Evolutionary conservation across 2,888 invertebrate species (phyloP), one percentile per base, ranked within the genome.

Genomic region (Lochmaea crataegi): DNA sequence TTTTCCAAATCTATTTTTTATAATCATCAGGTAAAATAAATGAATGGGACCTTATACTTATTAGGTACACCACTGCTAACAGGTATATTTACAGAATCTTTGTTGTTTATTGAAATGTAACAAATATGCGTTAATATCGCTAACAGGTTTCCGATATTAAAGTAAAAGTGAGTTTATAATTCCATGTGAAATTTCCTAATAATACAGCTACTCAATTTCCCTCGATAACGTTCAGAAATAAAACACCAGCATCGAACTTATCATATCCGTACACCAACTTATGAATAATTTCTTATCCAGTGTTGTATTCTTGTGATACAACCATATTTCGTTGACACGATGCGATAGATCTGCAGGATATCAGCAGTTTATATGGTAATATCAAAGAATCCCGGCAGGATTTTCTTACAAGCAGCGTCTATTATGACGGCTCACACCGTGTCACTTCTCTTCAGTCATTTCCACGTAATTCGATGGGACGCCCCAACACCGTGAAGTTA

Each of bases 321-420:
- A n/a, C n/a, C n/a, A n/a, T n/a, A 69, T 56, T 45, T 48, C 66
- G 57, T 56, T 53, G 65, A 60, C 65, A 65, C 51, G 60, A 42
- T 61, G 56, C 26, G 65, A 65, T 65, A 65, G 45, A 74, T 66
- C 74, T 70, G 48, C 74, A 72, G 71, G 78, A 78, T 78, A 76
- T 78, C 77, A 74, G 75, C 76, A 74, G 77, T 79, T 78, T 78
- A 76, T 79, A 79, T 79, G 79, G 77, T 77, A 79, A 79, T 79
- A 68, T 65, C 68, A 73, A 38, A 38, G 32, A 7, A 38, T 38
- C 32, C 7, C 32, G 65, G 53, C 63, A 67, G 72, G 71, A 68
- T 72, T 72, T 75, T 75, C 73, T 68, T 75, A 53, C 71, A 58
- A 63, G 76, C 65, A 68, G 32, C 32, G 32, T 38, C 32, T 71